These are phyloP conservation scores for Syngnathus rostellatus DNA, from an alignment of 2,797 vertebrate genomes.

Conservation along the genomic window DNA sequence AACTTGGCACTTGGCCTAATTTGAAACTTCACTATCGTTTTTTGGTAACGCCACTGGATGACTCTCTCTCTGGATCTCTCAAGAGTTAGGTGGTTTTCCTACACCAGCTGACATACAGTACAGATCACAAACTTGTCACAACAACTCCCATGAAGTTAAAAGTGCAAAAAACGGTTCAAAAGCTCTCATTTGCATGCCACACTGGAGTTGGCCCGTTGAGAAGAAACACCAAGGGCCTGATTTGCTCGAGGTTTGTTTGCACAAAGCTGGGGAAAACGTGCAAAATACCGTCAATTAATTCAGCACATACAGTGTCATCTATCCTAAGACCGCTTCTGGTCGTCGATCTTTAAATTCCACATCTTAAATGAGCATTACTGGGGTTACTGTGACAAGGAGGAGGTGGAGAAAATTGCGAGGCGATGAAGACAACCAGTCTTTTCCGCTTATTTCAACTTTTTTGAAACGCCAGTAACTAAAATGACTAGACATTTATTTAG, in stretches of 20 bases:
- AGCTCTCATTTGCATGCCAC: background rate
- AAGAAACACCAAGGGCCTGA: background rate
- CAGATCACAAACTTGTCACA: background rate
- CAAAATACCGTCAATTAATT: background rate
- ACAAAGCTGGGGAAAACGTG: background rate
- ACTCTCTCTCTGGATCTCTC: constrained; percentile 17
- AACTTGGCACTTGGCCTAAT: constrained; percentile 67
- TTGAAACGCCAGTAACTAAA: background rate
- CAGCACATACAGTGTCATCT: background rate
- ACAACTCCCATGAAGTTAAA: background rate
- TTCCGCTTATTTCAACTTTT: background rate
- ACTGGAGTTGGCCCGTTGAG: background rate
- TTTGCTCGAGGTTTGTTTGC: background rate
- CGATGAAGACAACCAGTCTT: background rate
- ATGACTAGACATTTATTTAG: background rate
- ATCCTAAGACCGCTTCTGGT: background rate
- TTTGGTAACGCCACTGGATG: constrained; percentile 24
- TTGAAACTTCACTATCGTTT: constrained; percentile 49
- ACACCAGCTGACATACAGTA: background rate
- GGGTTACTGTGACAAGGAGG: background rate
- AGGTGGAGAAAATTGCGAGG: background rate
- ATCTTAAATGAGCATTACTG: background rate
- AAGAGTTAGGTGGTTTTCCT: background rate
- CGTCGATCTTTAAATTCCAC: background rate
- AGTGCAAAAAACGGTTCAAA: background rate